These are phyloP conservation scores for Brienomyrus brachyistius DNA, from an alignment of 2,113 vertebrate species.

Conservation along the genomic window DNA sequence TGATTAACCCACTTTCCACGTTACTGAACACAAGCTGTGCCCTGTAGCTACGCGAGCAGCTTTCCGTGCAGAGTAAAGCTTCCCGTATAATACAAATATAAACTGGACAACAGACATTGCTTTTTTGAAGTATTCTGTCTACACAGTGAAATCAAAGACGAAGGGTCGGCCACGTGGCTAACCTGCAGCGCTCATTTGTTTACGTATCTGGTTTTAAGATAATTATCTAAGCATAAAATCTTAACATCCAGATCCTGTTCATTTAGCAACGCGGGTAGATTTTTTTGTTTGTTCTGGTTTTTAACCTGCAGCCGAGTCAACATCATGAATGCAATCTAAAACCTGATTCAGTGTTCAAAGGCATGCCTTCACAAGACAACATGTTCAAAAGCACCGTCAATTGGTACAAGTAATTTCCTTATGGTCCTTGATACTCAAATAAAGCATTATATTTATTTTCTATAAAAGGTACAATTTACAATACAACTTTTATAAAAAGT, in stretches of 20 bases:
- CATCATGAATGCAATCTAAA: neutral
- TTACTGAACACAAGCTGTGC: neutral
- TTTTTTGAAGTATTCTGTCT: neutral
- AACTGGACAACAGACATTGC: neutral
- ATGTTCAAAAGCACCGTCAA: neutral
- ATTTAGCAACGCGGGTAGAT: neutral
- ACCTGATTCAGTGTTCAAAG: neutral
- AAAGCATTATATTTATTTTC: conserved; percentile 82
- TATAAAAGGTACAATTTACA: conserved; percentile 85
- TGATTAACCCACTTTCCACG: neutral
- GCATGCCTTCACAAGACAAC: neutral
- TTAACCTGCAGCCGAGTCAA: neutral
- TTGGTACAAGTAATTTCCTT: neutral
- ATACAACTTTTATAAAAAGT: conserved; percentile 85
- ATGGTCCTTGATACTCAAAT: conserved; percentile 45
- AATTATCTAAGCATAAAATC: neutral
- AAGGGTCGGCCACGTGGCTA: neutral
- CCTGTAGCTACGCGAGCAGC: neutral
- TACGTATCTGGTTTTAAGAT: neutral
- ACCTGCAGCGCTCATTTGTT: neutral
- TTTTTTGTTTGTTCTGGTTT: neutral
- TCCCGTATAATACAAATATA: neutral
- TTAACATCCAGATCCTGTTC: neutral
- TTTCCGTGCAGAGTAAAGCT: neutral
- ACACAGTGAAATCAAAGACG: neutral